Evolutionary conservation across 2,888 invertebrate species (phyloP).

Genomic region (Sarcophaga variegata): DNA sequence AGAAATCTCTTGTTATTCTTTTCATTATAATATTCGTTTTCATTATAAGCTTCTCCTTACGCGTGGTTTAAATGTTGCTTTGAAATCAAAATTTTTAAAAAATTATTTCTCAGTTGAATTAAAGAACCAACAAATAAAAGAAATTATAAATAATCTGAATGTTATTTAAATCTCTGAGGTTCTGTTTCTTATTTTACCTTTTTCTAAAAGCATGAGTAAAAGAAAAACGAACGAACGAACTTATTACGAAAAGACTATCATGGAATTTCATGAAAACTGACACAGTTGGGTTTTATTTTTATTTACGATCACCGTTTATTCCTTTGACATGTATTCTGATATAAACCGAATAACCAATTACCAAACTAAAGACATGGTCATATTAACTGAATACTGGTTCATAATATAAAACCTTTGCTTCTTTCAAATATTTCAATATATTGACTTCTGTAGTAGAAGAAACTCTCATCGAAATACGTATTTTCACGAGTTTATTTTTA

Average conservation of each 20-base stretch:
- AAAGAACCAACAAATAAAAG: constrained; percentile 15
- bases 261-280: constrained; percentile 17
- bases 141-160: not conserved
- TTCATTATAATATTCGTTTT: constrained; percentile 14
- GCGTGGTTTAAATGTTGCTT: not conserved
- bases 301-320: no score
- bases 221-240: not conserved
- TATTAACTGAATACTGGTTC: no score
- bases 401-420: no score
- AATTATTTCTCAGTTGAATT: constrained; percentile 26
- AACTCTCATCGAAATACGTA: no score
- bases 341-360: no score
- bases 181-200: not conserved
- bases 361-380: no score
- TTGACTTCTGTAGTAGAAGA: no score
- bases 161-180: constrained; percentile 25
- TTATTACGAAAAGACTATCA: not conserved
- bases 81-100: constrained; percentile 1
- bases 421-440: no score
- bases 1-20: constrained; percentile 25
- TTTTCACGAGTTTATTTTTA: no score
- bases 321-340: no score
- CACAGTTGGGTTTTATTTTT: constrained; percentile 47
- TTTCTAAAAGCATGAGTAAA: not conserved
- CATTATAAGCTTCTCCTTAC: not conserved